Evolutionary conservation across 2,113 vertebrate species (phyloP).

Genomic region (Orthonyx spaldingii): DNA sequence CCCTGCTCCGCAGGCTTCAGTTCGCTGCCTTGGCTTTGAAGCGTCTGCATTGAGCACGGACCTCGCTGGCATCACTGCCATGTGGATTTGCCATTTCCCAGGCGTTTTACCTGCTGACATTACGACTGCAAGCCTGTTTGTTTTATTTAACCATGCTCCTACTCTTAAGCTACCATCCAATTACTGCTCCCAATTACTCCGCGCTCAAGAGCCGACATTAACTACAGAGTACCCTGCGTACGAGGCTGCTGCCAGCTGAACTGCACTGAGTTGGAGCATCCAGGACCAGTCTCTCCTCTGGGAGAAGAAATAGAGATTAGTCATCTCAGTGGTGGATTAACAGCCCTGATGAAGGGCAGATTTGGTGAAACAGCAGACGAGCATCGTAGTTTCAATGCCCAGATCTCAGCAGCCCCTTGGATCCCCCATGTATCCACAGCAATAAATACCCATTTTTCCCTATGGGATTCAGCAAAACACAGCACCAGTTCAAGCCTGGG

Average conservation of each 20-base stretch:
- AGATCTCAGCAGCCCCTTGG: neutral
- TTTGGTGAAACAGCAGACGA: accelerated
- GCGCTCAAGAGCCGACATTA: neutral
- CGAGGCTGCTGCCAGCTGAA: neutral
- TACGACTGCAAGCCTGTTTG: neutral
- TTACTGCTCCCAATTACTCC: constrained; percentile 13
- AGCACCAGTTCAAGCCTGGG: neutral
- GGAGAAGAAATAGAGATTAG: neutral
- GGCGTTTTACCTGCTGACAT: neutral
- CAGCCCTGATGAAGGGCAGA: neutral
- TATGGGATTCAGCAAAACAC: neutral
- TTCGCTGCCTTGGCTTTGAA: neutral
- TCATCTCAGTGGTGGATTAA: accelerated
- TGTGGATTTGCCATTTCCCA: neutral
- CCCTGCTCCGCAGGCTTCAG: neutral
- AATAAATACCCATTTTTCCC: neutral
- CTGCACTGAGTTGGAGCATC: neutral
- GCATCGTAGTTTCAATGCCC: accelerated
- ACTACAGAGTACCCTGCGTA: neutral
- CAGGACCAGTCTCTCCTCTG: neutral
- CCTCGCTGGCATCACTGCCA: accelerated
- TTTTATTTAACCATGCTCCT: neutral
- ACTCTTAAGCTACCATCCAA: constrained; percentile 37
- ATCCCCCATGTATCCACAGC: neutral
- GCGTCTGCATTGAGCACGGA: accelerated